phyloP scores from a whole-genome alignment of 1,140 invertebrate genomes.

The Drosophila miranda region DNA sequence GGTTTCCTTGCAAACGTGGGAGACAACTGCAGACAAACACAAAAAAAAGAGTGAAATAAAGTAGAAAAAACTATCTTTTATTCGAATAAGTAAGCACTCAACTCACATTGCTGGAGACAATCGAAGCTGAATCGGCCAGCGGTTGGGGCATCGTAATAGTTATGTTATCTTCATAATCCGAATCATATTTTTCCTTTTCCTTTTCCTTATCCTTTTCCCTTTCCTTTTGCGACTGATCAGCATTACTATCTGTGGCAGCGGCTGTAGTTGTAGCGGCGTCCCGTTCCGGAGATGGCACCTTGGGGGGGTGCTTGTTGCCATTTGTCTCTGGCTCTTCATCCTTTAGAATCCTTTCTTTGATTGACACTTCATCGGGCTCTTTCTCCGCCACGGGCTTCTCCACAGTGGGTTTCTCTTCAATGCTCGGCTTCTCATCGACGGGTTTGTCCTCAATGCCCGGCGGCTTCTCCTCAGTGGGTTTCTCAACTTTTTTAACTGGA shows the following conservation, averaged over 20 bases:
- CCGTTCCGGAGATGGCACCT: conserved; percentile 28
- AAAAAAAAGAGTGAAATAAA: neutral
- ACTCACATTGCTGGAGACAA: conserved; percentile 35
- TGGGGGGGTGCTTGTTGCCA: conserved; percentile 20
- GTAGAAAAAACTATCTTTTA: neutral
- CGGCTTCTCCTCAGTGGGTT: neutral
- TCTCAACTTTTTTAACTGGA: conserved; percentile 20
- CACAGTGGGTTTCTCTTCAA: conserved; percentile 20
- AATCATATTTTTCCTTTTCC: conserved; percentile 82
- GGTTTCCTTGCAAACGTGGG: conserved; percentile 25
- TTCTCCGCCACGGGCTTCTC: conserved; percentile 26
- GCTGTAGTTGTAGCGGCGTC: neutral
- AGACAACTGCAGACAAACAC: conserved; percentile 26
- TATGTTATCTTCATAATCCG: conserved; percentile 85
- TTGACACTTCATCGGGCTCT: conserved; percentile 3
- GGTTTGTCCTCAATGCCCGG: conserved; percentile 17
- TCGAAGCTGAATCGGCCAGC: conserved; percentile 16
- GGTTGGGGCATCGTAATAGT: conserved; percentile 83
- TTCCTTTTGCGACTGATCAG: conserved; percentile 34
- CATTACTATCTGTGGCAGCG: conserved; percentile 1
- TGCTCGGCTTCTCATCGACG: conserved; percentile 15
- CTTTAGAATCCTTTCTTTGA: conserved; percentile 6
- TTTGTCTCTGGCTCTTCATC: conserved; percentile 35
- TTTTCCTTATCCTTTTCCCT: conserved; percentile 23
- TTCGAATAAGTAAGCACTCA: neutral